A percentile compares a stretch with the other conserved stretches of the same genome.
phyloP scores from a whole-genome alignment of 2,113 vertebrate species.

The Epinephelus cyanopodus region DNA sequence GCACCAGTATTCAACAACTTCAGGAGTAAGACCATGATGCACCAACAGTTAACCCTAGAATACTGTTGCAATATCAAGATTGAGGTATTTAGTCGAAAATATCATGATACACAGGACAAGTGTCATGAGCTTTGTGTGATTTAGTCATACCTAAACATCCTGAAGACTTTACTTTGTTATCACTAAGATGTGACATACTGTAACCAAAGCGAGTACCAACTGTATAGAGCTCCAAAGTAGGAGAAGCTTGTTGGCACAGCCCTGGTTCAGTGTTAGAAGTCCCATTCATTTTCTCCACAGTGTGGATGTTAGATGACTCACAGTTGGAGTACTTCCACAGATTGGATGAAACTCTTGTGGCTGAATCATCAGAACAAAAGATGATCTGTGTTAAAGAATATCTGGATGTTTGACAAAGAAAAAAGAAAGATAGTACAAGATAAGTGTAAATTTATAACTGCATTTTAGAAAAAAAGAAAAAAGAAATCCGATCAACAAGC shows the following conservation, averaged over 20 bases:
- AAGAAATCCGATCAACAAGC: not conserved
- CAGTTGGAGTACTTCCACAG: slow-evolving; percentile 4
- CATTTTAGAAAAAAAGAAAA: not conserved
- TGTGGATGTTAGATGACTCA: not conserved
- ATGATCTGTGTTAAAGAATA: not conserved
- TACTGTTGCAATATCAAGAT: no score
- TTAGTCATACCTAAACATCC: not conserved
- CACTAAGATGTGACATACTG: not conserved
- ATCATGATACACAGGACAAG: not conserved
- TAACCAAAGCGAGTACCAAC: not conserved
- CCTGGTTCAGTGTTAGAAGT: not conserved
- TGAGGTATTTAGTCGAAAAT: no score
- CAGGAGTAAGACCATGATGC: no score
- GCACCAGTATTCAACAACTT: no score
- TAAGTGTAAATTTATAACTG: not conserved
- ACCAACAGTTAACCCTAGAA: no score
- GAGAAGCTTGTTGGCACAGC: not conserved
- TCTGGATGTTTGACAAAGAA: not conserved
- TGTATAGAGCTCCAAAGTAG: no score
- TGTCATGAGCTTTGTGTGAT: not conserved
- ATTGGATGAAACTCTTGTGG: not conserved
- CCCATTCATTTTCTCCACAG: not conserved
- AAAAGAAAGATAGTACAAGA: not conserved
- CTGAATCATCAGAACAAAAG: slow-evolving; percentile 9
- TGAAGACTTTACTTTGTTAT: not conserved